These are phyloP conservation scores for Apostichopus leukothele DNA, from an alignment of 53 echinoderm and acorn worm species.

Conservation along the genomic window DNA sequence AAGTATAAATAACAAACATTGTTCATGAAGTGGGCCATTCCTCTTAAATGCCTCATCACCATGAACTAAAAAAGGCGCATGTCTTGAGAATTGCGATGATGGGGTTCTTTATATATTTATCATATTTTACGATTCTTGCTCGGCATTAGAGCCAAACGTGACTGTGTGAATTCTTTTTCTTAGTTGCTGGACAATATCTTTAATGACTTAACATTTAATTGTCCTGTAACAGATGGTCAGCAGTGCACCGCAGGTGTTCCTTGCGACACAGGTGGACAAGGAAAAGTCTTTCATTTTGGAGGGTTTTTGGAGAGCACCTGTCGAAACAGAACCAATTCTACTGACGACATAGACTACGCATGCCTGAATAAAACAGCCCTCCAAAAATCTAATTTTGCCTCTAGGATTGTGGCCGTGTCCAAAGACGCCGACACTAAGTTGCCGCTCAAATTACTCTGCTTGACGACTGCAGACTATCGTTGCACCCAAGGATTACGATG, in stretches of 20 bases:
- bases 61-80: too few species aligned
- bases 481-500: background rate
- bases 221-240: too few species aligned
- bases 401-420: background rate
- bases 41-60: too few species aligned
- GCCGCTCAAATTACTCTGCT: background rate
- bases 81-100: too few species aligned
- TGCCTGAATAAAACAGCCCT: background rate
- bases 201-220: too few species aligned
- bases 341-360: background rate
- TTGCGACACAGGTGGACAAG: background rate
- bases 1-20: too few species aligned
- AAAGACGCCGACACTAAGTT: background rate
- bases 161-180: too few species aligned
- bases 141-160: too few species aligned
- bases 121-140: too few species aligned
- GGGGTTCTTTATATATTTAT: too few species aligned
- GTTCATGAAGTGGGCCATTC: too few species aligned
- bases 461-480: background rate
- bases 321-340: background rate
- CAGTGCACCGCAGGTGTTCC: background rate
- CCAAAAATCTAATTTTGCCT: background rate
- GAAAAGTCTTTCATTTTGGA: background rate
- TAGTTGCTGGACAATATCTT: too few species aligned
- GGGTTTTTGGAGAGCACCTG: background rate